phyloP scores from a whole-genome alignment of 1,140 invertebrate species.

The Cotesia vestalis region DNA sequence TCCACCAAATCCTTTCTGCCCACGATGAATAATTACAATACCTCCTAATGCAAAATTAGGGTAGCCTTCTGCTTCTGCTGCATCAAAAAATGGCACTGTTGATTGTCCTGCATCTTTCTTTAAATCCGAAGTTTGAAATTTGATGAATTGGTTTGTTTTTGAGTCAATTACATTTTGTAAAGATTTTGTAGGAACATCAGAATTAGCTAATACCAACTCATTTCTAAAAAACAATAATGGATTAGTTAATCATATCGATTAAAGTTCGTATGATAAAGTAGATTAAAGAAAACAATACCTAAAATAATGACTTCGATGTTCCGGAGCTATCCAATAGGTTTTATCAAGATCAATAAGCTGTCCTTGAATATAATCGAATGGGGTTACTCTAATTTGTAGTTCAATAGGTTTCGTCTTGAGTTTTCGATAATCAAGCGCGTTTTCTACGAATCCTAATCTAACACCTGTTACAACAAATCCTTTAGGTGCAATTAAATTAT shows the following conservation, averaged over 20 bases:
- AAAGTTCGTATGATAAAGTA: too few species aligned
- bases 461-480: not conserved
- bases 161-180: not conserved
- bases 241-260: too few species aligned
- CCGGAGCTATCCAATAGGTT: not conserved
- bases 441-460: not conserved
- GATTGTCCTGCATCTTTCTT: slow-evolving; percentile 12
- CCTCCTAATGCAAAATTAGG: not conserved
- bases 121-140: slow-evolving; percentile 1
- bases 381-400: slow-evolving; percentile 3
- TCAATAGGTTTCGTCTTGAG: not conserved
- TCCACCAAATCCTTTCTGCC: not conserved
- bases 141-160: not conserved
- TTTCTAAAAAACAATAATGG: too few species aligned
- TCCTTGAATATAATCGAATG: not conserved
- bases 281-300: too few species aligned
- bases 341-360: not conserved
- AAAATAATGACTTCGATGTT: not conserved
- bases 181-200: not conserved
- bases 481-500: not conserved
- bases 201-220: too few species aligned
- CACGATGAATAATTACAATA: not conserved
- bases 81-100: slow-evolving; percentile 16
- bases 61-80: not conserved
- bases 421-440: not conserved